Percentiles rank a stretch among this genome's conserved stretches.
These are phyloP conservation scores for Climacteris rufus DNA, from an alignment of 2,113 vertebrate genomes.

Conservation along the genomic window DNA sequence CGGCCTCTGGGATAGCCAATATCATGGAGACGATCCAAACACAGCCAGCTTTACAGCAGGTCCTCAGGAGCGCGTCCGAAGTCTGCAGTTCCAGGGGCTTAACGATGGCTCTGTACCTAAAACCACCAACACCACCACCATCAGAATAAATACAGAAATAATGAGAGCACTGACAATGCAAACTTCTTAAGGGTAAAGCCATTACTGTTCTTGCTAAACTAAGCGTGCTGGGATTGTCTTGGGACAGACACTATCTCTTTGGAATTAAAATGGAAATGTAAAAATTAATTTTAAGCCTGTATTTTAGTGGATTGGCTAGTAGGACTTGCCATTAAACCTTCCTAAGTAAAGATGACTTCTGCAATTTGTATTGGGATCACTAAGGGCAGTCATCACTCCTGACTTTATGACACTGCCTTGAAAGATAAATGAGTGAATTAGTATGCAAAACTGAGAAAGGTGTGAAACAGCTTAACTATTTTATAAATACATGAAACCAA, in stretches of 20 bases:
- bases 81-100: constrained; percentile 78
- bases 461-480: not conserved
- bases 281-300: not conserved
- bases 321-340: not conserved
- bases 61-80: constrained; percentile 74
- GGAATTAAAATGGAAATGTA: not conserved
- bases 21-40: constrained; percentile 78
- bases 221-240: not conserved
- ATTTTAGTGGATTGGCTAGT: not conserved
- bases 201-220: not conserved
- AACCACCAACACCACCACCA: not conserved
- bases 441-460: not conserved
- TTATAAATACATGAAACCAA: not conserved
- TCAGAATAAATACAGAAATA: not conserved
- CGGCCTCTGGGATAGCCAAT: constrained; percentile 76
- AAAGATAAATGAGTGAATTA: not conserved
- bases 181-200: not conserved
- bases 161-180: not conserved
- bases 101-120: constrained; percentile 79
- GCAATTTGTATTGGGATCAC: not conserved
- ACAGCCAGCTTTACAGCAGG: constrained; percentile 75
- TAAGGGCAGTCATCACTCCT: not conserved
- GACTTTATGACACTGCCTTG: not conserved
- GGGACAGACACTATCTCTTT: not conserved
- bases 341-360: not conserved